phyloP scores from a whole-genome alignment of 2,113 vertebrate species.

The Perccottus glenii region DNA sequence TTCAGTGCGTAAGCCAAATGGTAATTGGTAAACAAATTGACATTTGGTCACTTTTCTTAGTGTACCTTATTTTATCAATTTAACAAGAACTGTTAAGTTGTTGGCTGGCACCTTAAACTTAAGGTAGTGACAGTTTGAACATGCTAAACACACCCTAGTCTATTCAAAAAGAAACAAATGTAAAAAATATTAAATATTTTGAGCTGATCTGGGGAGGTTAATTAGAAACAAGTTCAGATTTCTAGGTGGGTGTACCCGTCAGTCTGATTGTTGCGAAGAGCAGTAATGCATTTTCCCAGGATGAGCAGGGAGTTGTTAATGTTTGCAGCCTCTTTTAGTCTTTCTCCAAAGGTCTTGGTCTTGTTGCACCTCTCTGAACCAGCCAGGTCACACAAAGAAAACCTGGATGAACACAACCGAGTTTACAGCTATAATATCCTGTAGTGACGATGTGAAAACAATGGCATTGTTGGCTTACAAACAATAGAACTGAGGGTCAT shows the following conservation, averaged over 20 bases:
- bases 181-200: too few relatives aligned
- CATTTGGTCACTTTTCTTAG: too few relatives aligned
- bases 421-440: not conserved
- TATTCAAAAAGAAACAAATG: too few relatives aligned
- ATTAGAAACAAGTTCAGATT: too few relatives aligned
- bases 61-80: too few relatives aligned
- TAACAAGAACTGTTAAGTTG: too few relatives aligned
- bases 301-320: constrained; percentile 92
- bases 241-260: constrained; percentile 72
- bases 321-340: constrained; percentile 90
- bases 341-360: constrained; percentile 86
- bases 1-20: not conserved
- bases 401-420: constrained; percentile 61
- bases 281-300: constrained; percentile 89
- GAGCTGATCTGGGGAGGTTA: too few relatives aligned
- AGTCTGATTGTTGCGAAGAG: constrained; percentile 83
- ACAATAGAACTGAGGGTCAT: not conserved
- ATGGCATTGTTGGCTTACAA: not conserved
- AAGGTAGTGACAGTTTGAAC: too few relatives aligned
- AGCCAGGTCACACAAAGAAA: constrained; percentile 90
- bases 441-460: not conserved
- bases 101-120: too few relatives aligned
- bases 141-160: too few relatives aligned
- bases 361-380: constrained; percentile 91
- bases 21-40: too few relatives aligned